Base-by-base conservation (phyloP, 2,888 invertebrate species). In the Arenicola marina region DNA sequence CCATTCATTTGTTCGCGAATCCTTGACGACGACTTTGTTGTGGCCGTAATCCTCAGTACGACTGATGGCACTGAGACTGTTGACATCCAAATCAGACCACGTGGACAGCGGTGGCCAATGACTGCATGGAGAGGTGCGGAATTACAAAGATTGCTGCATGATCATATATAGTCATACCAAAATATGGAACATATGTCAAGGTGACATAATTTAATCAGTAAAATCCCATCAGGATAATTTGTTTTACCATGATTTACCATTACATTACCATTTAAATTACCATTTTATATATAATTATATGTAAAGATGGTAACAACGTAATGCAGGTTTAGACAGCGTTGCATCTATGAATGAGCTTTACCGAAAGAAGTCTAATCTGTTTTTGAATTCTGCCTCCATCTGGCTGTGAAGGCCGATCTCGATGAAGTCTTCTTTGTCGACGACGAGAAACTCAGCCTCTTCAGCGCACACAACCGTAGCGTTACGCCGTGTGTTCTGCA, bases 381-480 rank as follows among this genome's bases (percentile, higher is more conserved):
- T 28, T 18, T 38, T 33, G 28, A 64, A 59, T 58, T 70, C 69
- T n/a, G 67, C 58, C 28, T 67, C 34, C 63, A 67, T 55, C 29
- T 55, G 61, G 15, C 33, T 43, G 51, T 68, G 32, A 1, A 71
- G 62, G 1, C 70, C 69, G 32, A 68, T 68, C 18, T 54, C 57
- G 2, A 69, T 24, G 57, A 66, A 72, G 31, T 68, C 68, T 11
- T 70, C 69, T 28, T 66, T 66, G 53, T 72, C 71, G 24, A 72
- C 58, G 11, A 66, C 66, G 11, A 72, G 51, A 24, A 72, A 66
- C 51, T 72, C 72, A 1, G 58, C 54, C 26, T 68, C 66, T 32
- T 72, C 63, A 0, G 63, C 55, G 56, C 67, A 66, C 24, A 72
- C 68, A 21, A 69, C 48, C 4, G 72, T 72, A 29, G 72, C 72